Base-by-base conservation (phyloP, 2,113 vertebrate species). In the Myxocyprinus asiaticus region DNA sequence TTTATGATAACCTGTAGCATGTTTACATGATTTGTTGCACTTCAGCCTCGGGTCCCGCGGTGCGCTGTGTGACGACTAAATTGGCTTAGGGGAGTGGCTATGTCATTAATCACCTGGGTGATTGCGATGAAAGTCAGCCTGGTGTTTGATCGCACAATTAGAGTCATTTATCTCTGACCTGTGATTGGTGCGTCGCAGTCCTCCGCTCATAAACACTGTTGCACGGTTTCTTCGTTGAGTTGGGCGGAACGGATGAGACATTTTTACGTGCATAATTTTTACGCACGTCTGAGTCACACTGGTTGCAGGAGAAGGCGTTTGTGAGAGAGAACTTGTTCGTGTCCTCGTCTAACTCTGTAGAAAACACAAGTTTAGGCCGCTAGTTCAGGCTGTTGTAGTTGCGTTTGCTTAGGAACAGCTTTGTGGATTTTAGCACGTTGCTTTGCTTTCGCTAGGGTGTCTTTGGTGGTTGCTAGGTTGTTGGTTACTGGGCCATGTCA, bases 31-130 rank as follows among this genome's bases (percentile, higher is more conserved):
- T 74, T 56, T 82, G 71, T 79, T 62, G 43, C 51, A 81, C 80
- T 80, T 82, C 83, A 4, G 17, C 67, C 62, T 77, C 4, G 56
- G 44, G 43, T 33, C 79, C 75, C 71, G 71, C 72, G 56, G 56
- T 82, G 84, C 69, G 71, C 50, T 67, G 83, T 87, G 87, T 85
- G 85, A 85, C 80, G 87, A 81, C 70, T 79, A 84, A 83, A 88
- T 87, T 84, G 56, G 80, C 69, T 74, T 58, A 44, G 48, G 45
- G 71, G 48, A 67, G 77, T 44, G 11, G 58, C 79, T 87, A 86
- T 64, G 79, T 80, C 83, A 85, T 88, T 88, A 82, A 92, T 90
- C 77, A 87, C 59, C 75, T 51, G 84, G 51, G 51, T 85, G 66
- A 73, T 55, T 76, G 82, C 76, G 76, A 79, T 51, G 78, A 67